Conservation (phyloP, 1,140 invertebrate genomes). For the Steinernema feltiae region DNA sequence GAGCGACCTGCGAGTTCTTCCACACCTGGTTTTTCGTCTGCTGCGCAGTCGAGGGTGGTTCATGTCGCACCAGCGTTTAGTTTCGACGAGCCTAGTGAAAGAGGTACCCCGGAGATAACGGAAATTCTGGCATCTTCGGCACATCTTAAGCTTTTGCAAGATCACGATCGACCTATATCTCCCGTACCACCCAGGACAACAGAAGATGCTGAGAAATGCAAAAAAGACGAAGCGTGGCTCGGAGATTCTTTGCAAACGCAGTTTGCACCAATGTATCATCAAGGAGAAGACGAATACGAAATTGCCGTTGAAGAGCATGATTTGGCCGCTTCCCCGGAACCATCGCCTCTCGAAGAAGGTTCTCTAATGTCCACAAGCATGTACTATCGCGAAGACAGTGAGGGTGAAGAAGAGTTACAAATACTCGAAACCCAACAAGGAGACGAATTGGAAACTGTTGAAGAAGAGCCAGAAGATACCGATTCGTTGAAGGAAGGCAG, state of each 20-base stretch:
- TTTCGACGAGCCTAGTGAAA: background rate
- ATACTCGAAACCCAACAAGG: background rate
- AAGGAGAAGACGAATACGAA: constrained; percentile 22
- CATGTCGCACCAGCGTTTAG: background rate
- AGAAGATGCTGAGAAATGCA: background rate
- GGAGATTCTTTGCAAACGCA: background rate
- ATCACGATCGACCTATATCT: constrained; percentile 32
- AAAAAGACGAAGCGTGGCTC: background rate
- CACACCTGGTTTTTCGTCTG: background rate
- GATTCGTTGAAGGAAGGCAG: constrained; percentile 32
- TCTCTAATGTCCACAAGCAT: background rate
- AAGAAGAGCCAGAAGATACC: constrained; percentile 42
- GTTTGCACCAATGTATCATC: background rate
- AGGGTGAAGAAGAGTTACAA: constrained; percentile 23
- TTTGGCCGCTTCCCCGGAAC: constrained; percentile 7
- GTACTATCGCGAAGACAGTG: constrained; percentile 21
- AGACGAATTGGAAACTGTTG: constrained; percentile 38
- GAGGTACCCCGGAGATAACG: background rate
- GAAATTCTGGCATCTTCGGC: background rate
- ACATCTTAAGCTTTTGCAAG: background rate
- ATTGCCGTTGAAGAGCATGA: constrained; percentile 25
- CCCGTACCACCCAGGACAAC: constrained; percentile 31
- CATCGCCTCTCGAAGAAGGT: constrained; percentile 7
- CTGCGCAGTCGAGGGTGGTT: background rate
- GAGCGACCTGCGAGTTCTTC: constrained; percentile 14